Conservation (phyloP, 2,888 invertebrate species). For the Barypeithes pellucidus region DNA sequence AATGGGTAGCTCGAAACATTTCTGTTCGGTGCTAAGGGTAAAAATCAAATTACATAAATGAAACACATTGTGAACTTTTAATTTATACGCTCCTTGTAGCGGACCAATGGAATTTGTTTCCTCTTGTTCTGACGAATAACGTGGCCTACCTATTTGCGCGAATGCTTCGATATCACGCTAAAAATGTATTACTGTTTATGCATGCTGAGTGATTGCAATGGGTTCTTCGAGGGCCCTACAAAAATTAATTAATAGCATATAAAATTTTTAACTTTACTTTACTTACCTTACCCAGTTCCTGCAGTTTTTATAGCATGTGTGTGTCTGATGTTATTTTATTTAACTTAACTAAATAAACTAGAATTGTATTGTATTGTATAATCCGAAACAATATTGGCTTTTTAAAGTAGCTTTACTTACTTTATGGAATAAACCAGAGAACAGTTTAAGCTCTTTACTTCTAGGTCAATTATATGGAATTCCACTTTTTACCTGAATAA, state of each 20-base stretch:
- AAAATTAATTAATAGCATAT: slow-evolving; percentile 22
- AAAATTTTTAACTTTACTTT: slow-evolving; percentile 27
- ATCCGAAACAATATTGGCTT: no score
- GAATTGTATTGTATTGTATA: no score
- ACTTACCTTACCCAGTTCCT: no score
- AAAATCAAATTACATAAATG: slow-evolving; percentile 71
- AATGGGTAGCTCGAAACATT: slow-evolving; percentile 44
- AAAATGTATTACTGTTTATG: slow-evolving; percentile 64
- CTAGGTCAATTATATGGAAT: no score
- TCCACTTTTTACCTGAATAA: no score
- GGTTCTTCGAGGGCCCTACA: not conserved
- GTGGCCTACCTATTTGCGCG: slow-evolving; percentile 62
- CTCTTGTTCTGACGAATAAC: slow-evolving; percentile 59
- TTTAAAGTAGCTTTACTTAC: no score
- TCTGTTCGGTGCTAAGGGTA: slow-evolving; percentile 60
- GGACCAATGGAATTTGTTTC: slow-evolving; percentile 60
- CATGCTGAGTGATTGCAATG: slow-evolving; percentile 19
- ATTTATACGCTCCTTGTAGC: slow-evolving; percentile 64
- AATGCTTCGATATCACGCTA: slow-evolving; percentile 65
- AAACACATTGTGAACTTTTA: slow-evolving; percentile 71
- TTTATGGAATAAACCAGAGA: no score
- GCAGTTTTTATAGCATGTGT: no score
- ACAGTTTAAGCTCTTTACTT: no score
- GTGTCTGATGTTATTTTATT: no score
- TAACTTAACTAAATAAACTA: no score